These are phyloP conservation scores for Pocillopora damicornis DNA, from an alignment of 64 coral and sea anemone species.

Conservation along the genomic window DNA sequence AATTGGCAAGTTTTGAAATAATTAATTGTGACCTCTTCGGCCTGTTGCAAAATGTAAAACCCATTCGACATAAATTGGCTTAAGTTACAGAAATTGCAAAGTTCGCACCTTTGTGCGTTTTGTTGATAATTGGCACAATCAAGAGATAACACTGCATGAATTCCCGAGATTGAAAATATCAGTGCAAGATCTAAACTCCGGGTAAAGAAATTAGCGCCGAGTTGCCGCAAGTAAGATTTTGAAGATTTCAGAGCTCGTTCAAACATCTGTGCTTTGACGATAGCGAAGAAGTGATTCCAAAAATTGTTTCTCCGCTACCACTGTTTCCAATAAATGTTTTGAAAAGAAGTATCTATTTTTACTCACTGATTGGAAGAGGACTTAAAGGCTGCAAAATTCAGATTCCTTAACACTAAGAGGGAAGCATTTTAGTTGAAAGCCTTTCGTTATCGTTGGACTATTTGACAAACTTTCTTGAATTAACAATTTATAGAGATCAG, in stretches of 20 bases:
- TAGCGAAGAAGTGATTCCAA: background rate
- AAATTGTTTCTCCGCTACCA: background rate
- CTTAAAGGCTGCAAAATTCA: background rate
- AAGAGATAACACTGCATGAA: background rate
- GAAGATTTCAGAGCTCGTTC: background rate
- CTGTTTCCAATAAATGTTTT: background rate
- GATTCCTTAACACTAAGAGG: background rate
- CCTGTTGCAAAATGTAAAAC: too few species aligned
- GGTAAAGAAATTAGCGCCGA: background rate
- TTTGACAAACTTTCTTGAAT: background rate
- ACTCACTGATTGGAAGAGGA: background rate
- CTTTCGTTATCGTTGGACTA: background rate
- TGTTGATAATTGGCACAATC: background rate
- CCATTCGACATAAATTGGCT: too few species aligned
- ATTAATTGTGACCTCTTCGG: too few species aligned
- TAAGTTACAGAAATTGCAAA: background rate
- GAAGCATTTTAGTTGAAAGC: background rate
- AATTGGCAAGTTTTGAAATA: too few species aligned
- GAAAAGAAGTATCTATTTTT: background rate
- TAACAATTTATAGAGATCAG: too few species aligned
- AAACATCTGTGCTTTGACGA: background rate
- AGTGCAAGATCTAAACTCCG: background rate
- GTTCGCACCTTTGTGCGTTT: background rate
- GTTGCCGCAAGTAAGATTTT: background rate
- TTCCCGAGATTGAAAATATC: slow-evolving; percentile 1